These are phyloP conservation scores for Alcedo quadribrachys DNA, from an alignment of 2,797 vertebrate genomes.

Conservation along the genomic window DNA sequence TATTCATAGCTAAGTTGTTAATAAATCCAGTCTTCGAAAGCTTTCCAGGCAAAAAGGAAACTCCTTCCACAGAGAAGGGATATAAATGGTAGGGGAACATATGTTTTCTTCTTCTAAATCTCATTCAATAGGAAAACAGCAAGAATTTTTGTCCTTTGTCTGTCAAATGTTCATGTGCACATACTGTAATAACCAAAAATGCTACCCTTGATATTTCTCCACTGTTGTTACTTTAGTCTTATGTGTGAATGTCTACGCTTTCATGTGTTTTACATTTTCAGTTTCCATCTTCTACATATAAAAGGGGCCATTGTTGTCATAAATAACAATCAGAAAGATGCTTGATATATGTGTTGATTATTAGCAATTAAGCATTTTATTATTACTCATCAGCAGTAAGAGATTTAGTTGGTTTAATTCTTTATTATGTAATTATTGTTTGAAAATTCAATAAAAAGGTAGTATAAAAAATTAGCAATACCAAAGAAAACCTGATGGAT, in stretches of 20 bases:
- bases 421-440: slow-evolving; percentile 36
- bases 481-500: not conserved
- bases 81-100: not conserved
- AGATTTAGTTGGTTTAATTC: slow-evolving; percentile 16
- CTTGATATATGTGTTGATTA: slow-evolving; percentile 8
- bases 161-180: not conserved
- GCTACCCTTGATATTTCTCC: not conserved
- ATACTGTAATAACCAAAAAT: not conserved
- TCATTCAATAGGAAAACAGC: not conserved
- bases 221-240: not conserved
- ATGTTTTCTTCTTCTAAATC: not conserved
- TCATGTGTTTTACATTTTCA: not conserved
- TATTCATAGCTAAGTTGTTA: not conserved
- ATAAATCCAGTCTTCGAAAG: not conserved
- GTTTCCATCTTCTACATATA: not conserved
- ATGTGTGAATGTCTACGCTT: not conserved
- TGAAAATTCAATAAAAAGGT: slow-evolving; percentile 41
- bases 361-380: slow-evolving; percentile 42
- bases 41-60: not conserved
- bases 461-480: not conserved
- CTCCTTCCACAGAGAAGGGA: not conserved
- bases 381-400: not conserved
- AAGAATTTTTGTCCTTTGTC: not conserved
- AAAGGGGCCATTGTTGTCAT: not conserved
- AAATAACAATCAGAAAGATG: slow-evolving; percentile 1